A percentile compares a stretch with the other conserved stretches of the same genome.
These are phyloP conservation scores for Cassiopea andromeda DNA, from an alignment of 30 jellyfish, hydroid and myxozoan species.

Conservation along the genomic window DNA sequence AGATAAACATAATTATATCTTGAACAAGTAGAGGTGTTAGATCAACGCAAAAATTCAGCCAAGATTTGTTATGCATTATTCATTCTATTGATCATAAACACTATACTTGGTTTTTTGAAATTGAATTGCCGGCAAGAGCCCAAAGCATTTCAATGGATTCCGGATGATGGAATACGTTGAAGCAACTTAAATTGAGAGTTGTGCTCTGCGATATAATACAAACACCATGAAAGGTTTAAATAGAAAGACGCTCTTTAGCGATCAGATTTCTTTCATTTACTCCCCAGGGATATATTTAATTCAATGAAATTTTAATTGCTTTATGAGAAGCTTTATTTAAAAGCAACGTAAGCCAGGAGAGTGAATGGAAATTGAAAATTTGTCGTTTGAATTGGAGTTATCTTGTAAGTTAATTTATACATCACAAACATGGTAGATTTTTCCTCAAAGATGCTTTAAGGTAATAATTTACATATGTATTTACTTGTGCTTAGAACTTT, in stretches of 20 bases:
- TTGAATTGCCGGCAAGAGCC: not conserved
- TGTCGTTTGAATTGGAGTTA: not conserved
- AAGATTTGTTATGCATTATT: not conserved
- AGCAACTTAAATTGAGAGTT: not conserved
- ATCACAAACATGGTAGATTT: not conserved
- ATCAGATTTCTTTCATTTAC: not conserved
- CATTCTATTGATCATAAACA: not conserved
- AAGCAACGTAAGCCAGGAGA: not conserved
- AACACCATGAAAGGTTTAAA: not conserved
- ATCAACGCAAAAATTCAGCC: not conserved
- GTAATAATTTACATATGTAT: too few relatives aligned
- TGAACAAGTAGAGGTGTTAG: not conserved
- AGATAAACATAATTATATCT: not conserved
- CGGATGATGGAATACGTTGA: not conserved
- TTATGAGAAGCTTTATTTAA: not conserved
- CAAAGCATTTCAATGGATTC: not conserved
- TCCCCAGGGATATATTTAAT: not conserved
- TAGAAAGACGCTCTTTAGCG: not conserved
- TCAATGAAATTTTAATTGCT: not conserved
- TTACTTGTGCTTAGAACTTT: too few relatives aligned
- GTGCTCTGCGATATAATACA: not conserved
- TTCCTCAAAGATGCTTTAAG: too few relatives aligned
- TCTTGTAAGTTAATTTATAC: not conserved
- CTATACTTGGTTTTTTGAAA: not conserved
- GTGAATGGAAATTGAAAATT: not conserved